A percentile compares a stretch with the other conserved stretches of the same genome.
Conservation (phyloP, 2,113 vertebrate species). For the Zosterops japonicus region DNA sequence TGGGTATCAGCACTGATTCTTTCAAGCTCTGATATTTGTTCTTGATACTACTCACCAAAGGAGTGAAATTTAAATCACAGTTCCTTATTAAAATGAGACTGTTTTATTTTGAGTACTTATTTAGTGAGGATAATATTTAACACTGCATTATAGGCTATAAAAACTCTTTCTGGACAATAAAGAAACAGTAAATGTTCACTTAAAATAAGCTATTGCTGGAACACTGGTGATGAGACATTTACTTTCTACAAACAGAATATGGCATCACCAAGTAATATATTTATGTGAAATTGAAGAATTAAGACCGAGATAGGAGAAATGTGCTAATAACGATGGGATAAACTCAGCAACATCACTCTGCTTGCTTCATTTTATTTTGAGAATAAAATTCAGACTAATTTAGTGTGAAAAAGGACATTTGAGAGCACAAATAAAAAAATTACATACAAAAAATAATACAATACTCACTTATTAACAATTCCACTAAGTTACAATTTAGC, state of each 20-base stretch:
- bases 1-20: neutral
- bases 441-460: neutral
- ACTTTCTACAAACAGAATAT: neutral
- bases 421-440: neutral
- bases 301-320: neutral
- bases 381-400: neutral
- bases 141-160: neutral
- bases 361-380: neutral
- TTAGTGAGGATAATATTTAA: neutral
- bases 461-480: neutral
- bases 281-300: neutral
- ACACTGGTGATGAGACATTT: neutral
- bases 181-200: neutral
- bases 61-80: neutral
- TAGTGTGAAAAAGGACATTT: neutral
- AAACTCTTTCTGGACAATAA: neutral
- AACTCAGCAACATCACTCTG: neutral
- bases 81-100: neutral
- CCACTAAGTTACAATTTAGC: neutral
- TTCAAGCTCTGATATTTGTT: neutral
- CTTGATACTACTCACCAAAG: neutral
- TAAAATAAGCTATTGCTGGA: neutral
- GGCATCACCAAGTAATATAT: neutral
- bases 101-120: neutral
- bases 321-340: neutral